Percentiles rank a stretch among this genome's conserved stretches.
These are phyloP conservation scores for Egretta garzetta DNA, from an alignment of 2,113 vertebrate species.

Conservation along the genomic window DNA sequence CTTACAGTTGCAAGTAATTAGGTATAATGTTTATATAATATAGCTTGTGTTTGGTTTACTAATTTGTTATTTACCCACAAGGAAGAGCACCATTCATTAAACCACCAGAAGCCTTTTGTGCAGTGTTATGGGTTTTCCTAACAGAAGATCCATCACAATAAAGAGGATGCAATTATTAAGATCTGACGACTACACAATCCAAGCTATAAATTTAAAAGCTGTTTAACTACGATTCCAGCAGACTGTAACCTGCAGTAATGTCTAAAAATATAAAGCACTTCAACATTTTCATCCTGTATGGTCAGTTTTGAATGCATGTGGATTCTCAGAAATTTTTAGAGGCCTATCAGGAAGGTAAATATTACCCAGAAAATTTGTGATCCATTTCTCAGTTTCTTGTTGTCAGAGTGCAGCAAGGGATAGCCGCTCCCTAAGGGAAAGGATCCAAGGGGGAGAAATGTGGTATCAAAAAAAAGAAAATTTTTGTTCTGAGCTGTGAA, in stretches of 20 bases:
- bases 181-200: not conserved
- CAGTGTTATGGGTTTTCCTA: not conserved
- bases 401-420: not conserved
- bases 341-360: not conserved
- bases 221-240: not conserved
- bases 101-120: not conserved
- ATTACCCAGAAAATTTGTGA: not conserved
- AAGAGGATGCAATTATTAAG: slow-evolving; percentile 3
- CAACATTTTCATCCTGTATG: not conserved
- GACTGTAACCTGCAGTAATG: not conserved
- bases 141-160: slow-evolving; percentile 7
- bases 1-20: not conserved
- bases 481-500: not conserved
- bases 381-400: not conserved
- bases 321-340: not conserved
- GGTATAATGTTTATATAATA: not conserved
- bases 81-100: not conserved
- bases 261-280: not conserved
- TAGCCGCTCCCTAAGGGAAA: not conserved
- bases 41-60: not conserved
- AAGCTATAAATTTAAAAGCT: not conserved
- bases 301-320: not conserved
- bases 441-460: not conserved
- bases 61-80: slow-evolving; percentile 8
- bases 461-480: not conserved